Percentiles rank a stretch among this genome's conserved stretches.
phyloP scores from a whole-genome alignment of 2,888 invertebrate species.

The Ephialtes manifestator region DNA sequence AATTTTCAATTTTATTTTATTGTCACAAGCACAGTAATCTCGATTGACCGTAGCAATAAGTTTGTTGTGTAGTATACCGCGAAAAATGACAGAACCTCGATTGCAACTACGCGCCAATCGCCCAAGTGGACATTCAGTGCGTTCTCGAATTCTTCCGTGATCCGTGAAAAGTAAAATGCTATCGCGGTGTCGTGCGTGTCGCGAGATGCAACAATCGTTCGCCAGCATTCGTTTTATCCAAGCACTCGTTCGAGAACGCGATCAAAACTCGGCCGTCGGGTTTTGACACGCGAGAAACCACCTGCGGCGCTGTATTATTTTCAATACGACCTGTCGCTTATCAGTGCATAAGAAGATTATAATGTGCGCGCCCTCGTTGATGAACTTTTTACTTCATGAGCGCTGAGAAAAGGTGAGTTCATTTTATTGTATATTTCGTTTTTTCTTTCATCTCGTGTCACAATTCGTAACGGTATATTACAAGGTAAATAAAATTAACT shows the following conservation, averaged over 20 bases:
- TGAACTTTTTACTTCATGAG: neutral
- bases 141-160: constrained; percentile 4
- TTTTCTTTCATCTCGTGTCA: neutral
- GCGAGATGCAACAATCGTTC: constrained; percentile 25
- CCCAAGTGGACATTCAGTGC: constrained; percentile 31
- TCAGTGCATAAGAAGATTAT: neutral
- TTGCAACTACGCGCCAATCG: constrained; percentile 21
- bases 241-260: neutral
- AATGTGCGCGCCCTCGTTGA: neutral
- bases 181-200: constrained; percentile 40
- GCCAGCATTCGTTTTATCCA: constrained; percentile 1
- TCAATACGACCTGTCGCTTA: neutral
- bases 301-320: neutral
- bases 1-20: constrained; percentile 2
- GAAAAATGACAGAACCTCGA: constrained; percentile 41
- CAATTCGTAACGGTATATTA: neutral
- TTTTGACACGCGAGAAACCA: constrained; percentile 35
- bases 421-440: neutral
- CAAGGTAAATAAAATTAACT: neutral
- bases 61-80: neutral
- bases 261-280: constrained; percentile 13
- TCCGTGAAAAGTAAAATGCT: constrained; percentile 47
- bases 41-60: neutral
- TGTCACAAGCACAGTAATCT: neutral
- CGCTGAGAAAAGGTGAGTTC: constrained; percentile 16